Conservation (phyloP, 1,140 invertebrate genomes). For the Procambarus clarkii region DNA sequence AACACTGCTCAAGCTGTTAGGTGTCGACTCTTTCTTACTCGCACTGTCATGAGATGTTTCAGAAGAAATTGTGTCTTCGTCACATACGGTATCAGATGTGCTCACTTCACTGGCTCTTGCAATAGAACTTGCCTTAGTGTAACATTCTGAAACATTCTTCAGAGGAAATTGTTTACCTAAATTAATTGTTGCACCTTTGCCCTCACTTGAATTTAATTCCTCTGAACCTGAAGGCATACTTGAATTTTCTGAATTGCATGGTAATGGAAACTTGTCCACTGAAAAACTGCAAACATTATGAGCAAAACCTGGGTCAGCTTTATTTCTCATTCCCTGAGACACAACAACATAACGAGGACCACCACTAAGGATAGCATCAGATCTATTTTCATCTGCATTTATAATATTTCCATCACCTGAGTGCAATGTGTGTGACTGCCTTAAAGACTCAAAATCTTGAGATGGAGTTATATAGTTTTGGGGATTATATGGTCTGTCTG, state of each 20-base stretch:
- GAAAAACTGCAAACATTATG: not conserved
- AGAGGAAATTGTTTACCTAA: not conserved
- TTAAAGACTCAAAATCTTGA: not conserved
- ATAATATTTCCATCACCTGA: not conserved
- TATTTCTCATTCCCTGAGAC: not conserved
- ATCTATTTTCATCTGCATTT: not conserved
- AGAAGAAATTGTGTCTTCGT: not conserved
- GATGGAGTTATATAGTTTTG: not conserved
- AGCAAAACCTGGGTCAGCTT: not conserved
- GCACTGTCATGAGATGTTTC: not conserved
- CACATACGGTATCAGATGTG: not conserved
- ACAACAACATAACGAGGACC: constrained; percentile 25
- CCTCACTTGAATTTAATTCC: not conserved
- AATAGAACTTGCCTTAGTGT: not conserved
- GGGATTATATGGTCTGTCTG: constrained; percentile 16
- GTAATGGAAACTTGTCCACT: not conserved
- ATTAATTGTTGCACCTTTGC: not conserved
- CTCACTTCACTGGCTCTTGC: not conserved
- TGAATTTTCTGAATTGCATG: not conserved
- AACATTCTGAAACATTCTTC: not conserved
- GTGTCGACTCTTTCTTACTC: not conserved
- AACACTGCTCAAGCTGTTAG: not conserved
- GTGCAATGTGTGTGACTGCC: not conserved
- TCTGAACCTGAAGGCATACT: not conserved
- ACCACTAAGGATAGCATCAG: not conserved